A percentile compares a stretch with the other conserved stretches of the same genome.
phyloP scores from a whole-genome alignment of 2,113 vertebrate genomes.

The Mystacornis crossleyi region DNA sequence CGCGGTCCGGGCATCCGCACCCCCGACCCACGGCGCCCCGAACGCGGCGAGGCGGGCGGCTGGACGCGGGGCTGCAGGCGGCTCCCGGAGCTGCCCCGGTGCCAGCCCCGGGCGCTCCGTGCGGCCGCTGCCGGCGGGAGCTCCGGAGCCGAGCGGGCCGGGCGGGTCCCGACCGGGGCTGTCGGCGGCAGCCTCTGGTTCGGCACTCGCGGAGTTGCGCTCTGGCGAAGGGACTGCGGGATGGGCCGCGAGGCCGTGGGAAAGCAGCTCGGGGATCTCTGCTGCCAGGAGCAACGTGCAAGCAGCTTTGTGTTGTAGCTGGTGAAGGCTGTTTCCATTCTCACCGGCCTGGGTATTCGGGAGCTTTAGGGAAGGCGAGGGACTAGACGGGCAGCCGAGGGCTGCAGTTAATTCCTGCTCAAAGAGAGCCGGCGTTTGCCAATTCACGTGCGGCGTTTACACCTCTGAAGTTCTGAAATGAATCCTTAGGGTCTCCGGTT shows the following conservation, averaged over 20 bases:
- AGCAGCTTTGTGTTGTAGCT: too few relatives aligned
- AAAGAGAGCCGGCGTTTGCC: neutral
- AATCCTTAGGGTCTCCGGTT: neutral
- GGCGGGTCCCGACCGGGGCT: too few relatives aligned
- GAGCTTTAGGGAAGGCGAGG: neutral
- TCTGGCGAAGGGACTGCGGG: accelerated
- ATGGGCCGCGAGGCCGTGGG: accelerated
- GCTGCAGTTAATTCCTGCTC: neutral
- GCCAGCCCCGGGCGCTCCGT: too few relatives aligned
- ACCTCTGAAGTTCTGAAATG: neutral
- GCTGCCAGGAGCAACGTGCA: accelerated
- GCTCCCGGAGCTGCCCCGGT: too few relatives aligned
- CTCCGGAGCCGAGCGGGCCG: too few relatives aligned
- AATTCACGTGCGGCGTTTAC: neutral
- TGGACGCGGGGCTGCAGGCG: too few relatives aligned
- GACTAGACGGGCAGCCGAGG: neutral
- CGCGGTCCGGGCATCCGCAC: too few relatives aligned
- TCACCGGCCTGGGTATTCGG: too few relatives aligned
- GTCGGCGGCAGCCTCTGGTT: accelerated
- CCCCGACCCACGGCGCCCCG: too few relatives aligned
- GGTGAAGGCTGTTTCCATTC: neutral
- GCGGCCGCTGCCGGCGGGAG: too few relatives aligned
- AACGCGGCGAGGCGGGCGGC: too few relatives aligned
- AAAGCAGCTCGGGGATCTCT: too few relatives aligned
- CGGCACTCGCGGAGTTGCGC: accelerated